Evolutionary conservation across 1,140 invertebrate species (phyloP), one percentile per base, ranked within the genome.

Genomic region (Leptonema lineaticorne): DNA sequence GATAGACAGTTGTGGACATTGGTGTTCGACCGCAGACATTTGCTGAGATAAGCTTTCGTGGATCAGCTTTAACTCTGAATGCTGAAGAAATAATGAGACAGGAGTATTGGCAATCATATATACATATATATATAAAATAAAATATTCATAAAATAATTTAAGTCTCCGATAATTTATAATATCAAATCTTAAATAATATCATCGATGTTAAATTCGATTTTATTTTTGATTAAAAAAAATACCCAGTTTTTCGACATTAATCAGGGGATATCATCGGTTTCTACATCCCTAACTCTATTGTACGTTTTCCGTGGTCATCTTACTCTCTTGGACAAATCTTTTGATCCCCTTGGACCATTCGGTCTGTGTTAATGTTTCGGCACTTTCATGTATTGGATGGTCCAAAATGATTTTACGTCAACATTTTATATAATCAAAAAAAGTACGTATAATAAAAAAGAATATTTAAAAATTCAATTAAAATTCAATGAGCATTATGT

Each of bases 11-110:
- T n/a, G n/a, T n/a, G 30, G 33, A 18, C 48, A 60, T 27, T 59
- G 33, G 46, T 69, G 71, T 67, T 67, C 70, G 68, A 69, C 70
- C 70, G 48, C 64, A 59, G 50, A 29, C 45, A n/a, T 24, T 33
- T 65, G 71, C 71, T 72, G 71, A 72, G 71, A 69, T 69, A 72
- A 72, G 71, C 71, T 69, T 65, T 72, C 67, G 71, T 72, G 28
- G 68, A 62, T n/a, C n/a, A n/a, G n/a, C n/a, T n/a, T n/a, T n/a
- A n/a, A n/a, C n/a, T n/a, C n/a, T n/a, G n/a, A n/a, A n/a, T n/a
- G n/a, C n/a, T n/a, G n/a, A n/a, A n/a, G n/a, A n/a, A n/a, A n/a
- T n/a, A n/a, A n/a, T n/a, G n/a, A 66, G 63, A 48, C 65, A 58
- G 48, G 57, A 14, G 11, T 41, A 41, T 41, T 14, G 5, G 11